Evolutionary conservation across 2,113 vertebrate genomes (phyloP), one percentile per base, ranked within the genome.

Genomic region (Cervus canadensis): DNA sequence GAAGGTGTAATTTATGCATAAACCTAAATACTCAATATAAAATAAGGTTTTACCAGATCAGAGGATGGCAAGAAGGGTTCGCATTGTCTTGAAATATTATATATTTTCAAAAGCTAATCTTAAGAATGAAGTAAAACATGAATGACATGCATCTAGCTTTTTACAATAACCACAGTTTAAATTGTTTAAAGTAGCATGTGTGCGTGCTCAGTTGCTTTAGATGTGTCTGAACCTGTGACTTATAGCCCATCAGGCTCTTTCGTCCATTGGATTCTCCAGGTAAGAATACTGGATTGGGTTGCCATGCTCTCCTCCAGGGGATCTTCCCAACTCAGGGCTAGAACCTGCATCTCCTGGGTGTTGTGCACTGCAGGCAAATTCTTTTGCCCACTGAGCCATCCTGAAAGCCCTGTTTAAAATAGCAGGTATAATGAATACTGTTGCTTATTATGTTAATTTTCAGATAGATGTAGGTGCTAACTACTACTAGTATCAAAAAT

Each of bases 401-500:
- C 40, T 26, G 71, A 40, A 33, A 76, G 40, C 71, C 23, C 40
- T 43, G 40, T 43, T 76, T 76, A 76, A 76, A 43, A 76, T 99
- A 99, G 98, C 98, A 98, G 98, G 97, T 99, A 98, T 98, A 98
- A 98, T 98, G 97, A 99, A 98, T 98, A 98, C 98, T 98, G 52
- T 99, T 99, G 98, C 98, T 98, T 98, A 98, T 98, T 98, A 97
- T 98, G 97, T 98, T 98, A 98, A 98, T 99, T 99, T 98, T 99
- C 97, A 98, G 95, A 98, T 98, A 99, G 98, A 98, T 99, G 98
- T 99, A 99, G 99, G 99, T 99, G 98, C 99, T 99, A 99, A 99
- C 98, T 99, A 98, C 99, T 99, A 98, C 98, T 99, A 99, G 98
- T 99, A 98, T 99, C 98, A 99, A 98, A 97, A 98, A 98, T 98